Evolutionary conservation across 1,140 invertebrate genomes (phyloP), one percentile per base, ranked within the genome.

Genomic region (Panagrolaimus sp.): DNA sequence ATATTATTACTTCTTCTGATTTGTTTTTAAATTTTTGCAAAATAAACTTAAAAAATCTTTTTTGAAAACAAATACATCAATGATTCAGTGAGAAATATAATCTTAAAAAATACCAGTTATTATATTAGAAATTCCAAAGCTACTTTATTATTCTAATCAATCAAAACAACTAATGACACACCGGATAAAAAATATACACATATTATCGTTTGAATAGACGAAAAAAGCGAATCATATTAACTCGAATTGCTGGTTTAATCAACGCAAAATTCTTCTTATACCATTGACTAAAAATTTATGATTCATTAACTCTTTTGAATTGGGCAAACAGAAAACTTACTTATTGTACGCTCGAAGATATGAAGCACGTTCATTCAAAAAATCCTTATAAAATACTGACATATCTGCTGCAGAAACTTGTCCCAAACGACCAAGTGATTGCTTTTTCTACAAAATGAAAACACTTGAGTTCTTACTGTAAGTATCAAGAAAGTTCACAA

Each of bases 201-300:
- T 43, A 76, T 78, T 74, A 67, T n/a, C 73, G 69, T 16, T 63
- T 38, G 23, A 75, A 44, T 13, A 77, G n/a, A 27, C 74, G 72
- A 20, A 70, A 43, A 45, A 76, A 68, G n/a, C 74, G 57, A 43
- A 79, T 63, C 13, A 78, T 46, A 61, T 75, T 80, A 25, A 81
- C 78, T 63, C 71, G 66, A 27, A 80, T 64, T 5, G 76, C 76
- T 9, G 78, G 78, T 77, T 77, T 79, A 45, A 80, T 81, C 1
- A 80, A 62, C 11, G 43, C 47, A 11, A 80, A 70, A 64, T 80
- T 80, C 25, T 74, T 72, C 13, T 65, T 62, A 61, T 80, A 80
- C 78, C 78, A 80, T 73, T 79, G 73, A 38, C 78, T 79, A 57
- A 73, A 80, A 74, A 9, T 9, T 23, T 9, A 43, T 43, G 44